Evolutionary conservation across 2,888 invertebrate species (phyloP), one percentile per base, ranked within the genome.

Genomic region (Chironomus tentans): DNA sequence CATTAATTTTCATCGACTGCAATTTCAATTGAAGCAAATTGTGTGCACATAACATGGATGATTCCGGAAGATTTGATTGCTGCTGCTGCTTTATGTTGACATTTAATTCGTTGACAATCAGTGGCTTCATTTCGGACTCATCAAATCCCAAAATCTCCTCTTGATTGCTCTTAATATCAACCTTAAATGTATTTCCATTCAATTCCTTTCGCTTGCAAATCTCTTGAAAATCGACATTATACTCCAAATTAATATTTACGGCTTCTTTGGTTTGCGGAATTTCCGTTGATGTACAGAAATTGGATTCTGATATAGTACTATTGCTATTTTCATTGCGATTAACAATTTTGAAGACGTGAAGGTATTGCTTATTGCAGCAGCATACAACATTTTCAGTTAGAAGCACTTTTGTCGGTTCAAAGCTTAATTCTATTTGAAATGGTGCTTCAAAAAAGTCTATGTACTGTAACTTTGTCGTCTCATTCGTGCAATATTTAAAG

Each of bases 301-400:
- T 74, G 1, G 74, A 74, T 22, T 74, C 74, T 10, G 72, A 72
- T 4, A 50, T 10, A 28, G 72, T 72, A 47, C 74, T 74, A 21
- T 24, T 74, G 38, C 69, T 71, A 48, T 77, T 62, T 21, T 74
- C 76, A 65, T 73, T 76, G 61, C 77, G 76, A 76, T 78, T 78
- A 62, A 78, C 80, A 69, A 89, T 84, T 80, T 87, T 86, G 79
- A 90, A 89, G n/a, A 90, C 86, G 78, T 89, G 88, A 76, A 90
- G 86, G 79, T 86, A 87, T 47, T 87, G 86, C 73, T 85, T 83
- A 78, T 88, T 89, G 81, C 88, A 85, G 77, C 88, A 87, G 0
- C 88, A 88, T 22, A 92, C 84, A 77, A 90, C 89, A 82, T 92
- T 90, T 80, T 92, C 92, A 47, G 88, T 87, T 68, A 92, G 83